phyloP scores from a whole-genome alignment of 2,113 vertebrate genomes.

The Phylloscopus trochilus region DNA sequence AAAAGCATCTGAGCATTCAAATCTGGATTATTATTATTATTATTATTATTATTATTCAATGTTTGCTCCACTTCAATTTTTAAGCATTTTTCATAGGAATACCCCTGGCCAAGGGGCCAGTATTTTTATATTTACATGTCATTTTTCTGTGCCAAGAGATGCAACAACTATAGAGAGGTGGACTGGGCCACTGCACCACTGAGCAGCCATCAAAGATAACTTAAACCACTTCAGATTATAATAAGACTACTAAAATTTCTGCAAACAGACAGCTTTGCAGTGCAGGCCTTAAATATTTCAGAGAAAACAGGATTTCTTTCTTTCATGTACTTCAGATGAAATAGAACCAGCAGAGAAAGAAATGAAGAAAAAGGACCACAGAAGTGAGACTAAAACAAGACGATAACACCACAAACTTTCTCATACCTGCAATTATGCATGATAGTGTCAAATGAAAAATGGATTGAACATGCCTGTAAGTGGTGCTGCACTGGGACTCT shows the following conservation, averaged over 20 bases:
- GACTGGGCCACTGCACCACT: not conserved
- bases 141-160: not conserved
- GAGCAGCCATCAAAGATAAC: not conserved
- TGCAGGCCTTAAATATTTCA: not conserved
- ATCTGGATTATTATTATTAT: too few species aligned
- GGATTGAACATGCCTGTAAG: not conserved
- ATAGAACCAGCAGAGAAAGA: not conserved
- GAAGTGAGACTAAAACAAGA: not conserved
- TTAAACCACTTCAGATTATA: not conserved
- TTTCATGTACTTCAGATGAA: not conserved
- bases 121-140: not conserved
- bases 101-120: fast-evolving
- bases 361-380: not conserved
- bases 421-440: not conserved
- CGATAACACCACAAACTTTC: not conserved
- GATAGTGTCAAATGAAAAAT: not conserved
- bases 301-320: fast-evolving
- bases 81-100: not conserved
- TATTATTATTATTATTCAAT: too few species aligned
- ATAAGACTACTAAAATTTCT: not conserved
- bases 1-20: not conserved
- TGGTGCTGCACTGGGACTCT: not conserved
- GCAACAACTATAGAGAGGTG: not conserved
- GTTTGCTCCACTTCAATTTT: not conserved
- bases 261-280: not conserved